Conservation (phyloP, 2,113 vertebrate genomes). For the Xyliphius kryptos region DNA sequence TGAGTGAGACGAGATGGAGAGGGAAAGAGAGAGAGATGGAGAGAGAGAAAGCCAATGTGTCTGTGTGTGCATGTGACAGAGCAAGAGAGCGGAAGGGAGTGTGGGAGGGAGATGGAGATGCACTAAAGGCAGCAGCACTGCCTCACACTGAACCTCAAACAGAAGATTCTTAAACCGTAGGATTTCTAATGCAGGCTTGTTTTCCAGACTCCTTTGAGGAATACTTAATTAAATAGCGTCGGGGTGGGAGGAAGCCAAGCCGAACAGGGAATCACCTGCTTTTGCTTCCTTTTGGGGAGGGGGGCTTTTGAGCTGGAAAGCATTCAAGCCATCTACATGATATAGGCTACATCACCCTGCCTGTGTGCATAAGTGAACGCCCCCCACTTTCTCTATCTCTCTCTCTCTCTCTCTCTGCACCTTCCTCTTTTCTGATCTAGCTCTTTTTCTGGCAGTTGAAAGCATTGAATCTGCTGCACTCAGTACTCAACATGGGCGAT, state of each 20-base stretch:
- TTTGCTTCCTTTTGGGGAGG: constrained; percentile 20
- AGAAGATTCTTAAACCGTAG: constrained; percentile 34
- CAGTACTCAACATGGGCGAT: constrained; percentile 46
- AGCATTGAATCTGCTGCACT: constrained; percentile 21
- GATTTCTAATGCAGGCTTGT: constrained; percentile 24
- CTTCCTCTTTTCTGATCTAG: background rate
- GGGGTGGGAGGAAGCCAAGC: constrained; percentile 3
- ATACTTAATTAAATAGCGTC: constrained; percentile 21
- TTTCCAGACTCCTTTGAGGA: constrained; percentile 13
- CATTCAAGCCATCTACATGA: constrained; percentile 26
- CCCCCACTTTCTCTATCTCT: background rate
- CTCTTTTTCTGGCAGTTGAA: constrained; percentile 18
- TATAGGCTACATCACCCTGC: constrained; percentile 19
- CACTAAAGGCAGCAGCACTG: constrained; percentile 30
- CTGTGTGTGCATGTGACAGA: constrained; percentile 23
- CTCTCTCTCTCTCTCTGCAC: background rate
- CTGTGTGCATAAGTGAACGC: constrained; percentile 31
- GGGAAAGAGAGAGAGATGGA: background rate
- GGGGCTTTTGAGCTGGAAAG: constrained; percentile 31
- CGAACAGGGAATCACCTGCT: constrained; percentile 16
- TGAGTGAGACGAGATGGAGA: too few species aligned
- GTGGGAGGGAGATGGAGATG: constrained; percentile 25
- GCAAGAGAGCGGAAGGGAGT: constrained; percentile 23
- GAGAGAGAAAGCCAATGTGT: background rate
- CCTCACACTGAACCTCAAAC: constrained; percentile 30